A percentile compares a stretch with the other conserved stretches of the same genome.
Conservation (phyloP, 2,888 invertebrate species). For the Euproctis similis region DNA sequence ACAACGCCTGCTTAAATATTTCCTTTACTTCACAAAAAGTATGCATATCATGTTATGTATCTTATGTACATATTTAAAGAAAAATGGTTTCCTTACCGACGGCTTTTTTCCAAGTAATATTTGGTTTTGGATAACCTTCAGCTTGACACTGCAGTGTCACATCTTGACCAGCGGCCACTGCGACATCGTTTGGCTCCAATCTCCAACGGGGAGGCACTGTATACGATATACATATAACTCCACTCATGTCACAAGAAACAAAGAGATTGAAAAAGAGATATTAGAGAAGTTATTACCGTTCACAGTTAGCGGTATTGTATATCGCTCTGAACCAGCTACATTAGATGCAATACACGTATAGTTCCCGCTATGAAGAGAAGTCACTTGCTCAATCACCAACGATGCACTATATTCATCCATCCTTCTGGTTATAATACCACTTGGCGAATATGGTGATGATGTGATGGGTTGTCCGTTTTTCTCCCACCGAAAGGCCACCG, state of each 20-base stretch:
- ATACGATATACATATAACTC: neutral
- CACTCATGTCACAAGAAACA: neutral
- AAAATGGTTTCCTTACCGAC: conserved; percentile 83
- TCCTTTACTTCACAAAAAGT: too few relatives aligned
- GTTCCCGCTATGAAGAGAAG: conserved; percentile 90
- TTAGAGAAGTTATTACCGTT: conserved; percentile 78
- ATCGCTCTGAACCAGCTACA: conserved; percentile 86
- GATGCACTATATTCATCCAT: conserved; percentile 91
- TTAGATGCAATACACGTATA: conserved; percentile 95
- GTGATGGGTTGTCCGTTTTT: conserved; percentile 88
- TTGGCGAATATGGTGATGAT: conserved; percentile 74
- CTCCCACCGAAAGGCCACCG: conserved; percentile 93
- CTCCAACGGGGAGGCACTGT: conserved; percentile 93
- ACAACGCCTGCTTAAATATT: too few relatives aligned
- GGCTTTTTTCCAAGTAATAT: conserved; percentile 92
- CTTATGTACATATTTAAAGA: too few relatives aligned
- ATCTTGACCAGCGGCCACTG: conserved; percentile 87
- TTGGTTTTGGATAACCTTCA: conserved; percentile 92
- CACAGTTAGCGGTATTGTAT: conserved; percentile 86
- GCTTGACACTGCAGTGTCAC: conserved; percentile 92
- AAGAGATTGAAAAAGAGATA: too few relatives aligned
- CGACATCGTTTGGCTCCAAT: conserved; percentile 88
- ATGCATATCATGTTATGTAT: too few relatives aligned
- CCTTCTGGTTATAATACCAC: conserved; percentile 68
- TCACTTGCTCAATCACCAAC: conserved; percentile 89